Evolutionary conservation across 1,140 invertebrate genomes (phyloP).

Genomic region (Calephelis nemesis): DNA sequence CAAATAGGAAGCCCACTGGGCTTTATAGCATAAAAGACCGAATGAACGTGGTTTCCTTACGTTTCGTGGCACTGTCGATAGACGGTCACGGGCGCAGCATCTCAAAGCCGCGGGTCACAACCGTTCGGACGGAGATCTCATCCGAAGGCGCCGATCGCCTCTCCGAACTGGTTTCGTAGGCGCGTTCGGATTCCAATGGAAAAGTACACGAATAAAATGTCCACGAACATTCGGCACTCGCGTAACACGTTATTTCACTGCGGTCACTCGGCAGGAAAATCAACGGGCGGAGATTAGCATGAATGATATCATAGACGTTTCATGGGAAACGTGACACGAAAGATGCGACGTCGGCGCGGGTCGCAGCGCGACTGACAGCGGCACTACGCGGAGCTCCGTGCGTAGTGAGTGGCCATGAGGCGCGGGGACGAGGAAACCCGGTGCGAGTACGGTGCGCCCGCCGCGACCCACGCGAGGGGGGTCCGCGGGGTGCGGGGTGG

Average conservation of each 20-base stretch:
- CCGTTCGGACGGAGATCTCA: conserved; percentile 60
- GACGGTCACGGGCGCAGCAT: conserved; percentile 76
- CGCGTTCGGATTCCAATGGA: conserved; percentile 59
- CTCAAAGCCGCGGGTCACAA: conserved; percentile 64
- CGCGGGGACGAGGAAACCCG: conserved; percentile 75
- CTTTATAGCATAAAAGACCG: conserved; percentile 57
- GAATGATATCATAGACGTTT: conserved; percentile 61
- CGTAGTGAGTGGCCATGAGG: conserved; percentile 76
- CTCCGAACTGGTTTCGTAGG: conserved; percentile 63
- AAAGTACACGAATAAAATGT: conserved; percentile 64
- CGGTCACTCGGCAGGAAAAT: conserved; percentile 72
- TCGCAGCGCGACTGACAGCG: conserved; percentile 71
- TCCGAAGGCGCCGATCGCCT: conserved; percentile 59
- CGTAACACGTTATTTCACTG: conserved; percentile 62
- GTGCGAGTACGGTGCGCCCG: conserved; percentile 67
- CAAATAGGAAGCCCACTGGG: conserved; percentile 72
- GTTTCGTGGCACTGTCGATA: conserved; percentile 75
- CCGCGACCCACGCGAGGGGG: conserved; percentile 42
- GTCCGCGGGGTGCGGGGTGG: conserved; percentile 37
- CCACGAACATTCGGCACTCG: conserved; percentile 70
- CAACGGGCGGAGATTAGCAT: conserved; percentile 72
- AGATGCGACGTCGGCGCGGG: conserved; percentile 62
- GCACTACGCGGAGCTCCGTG: conserved; percentile 70
- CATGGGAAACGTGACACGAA: conserved; percentile 34
- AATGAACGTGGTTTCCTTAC: conserved; percentile 72